Percentiles rank a stretch among this genome's conserved stretches.
Conservation (phyloP, 1,140 invertebrate genomes). For the Leptonema lineaticorne region DNA sequence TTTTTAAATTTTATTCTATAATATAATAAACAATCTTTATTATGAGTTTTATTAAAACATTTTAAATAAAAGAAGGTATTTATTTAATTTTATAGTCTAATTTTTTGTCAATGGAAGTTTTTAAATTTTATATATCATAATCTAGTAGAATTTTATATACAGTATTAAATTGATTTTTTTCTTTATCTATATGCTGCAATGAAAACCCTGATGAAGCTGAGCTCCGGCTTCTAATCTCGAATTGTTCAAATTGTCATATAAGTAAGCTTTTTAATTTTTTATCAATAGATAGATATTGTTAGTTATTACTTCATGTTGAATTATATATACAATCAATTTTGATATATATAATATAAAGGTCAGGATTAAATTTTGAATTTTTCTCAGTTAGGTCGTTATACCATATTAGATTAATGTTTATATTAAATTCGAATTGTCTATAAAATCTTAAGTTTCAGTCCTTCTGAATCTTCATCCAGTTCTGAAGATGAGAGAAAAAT, state of each 20-base stretch:
- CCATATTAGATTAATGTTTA: too few species aligned
- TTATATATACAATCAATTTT: not conserved
- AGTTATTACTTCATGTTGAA: not conserved
- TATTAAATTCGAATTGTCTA: too few species aligned
- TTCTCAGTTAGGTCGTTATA: not conserved
- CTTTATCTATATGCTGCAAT: slow-evolving; percentile 31
- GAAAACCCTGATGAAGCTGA: slow-evolving; percentile 26
- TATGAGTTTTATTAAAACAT: too few species aligned
- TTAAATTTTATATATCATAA: too few species aligned
- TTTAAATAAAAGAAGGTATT: too few species aligned
- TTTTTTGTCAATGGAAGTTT: not conserved
- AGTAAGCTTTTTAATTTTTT: slow-evolving; percentile 26
- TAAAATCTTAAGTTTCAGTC: slow-evolving; percentile 29
- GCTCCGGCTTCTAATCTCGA: slow-evolving; percentile 28
- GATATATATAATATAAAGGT: not conserved
- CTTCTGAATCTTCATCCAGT: slow-evolving; percentile 34
- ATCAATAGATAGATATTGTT: not conserved
- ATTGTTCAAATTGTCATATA: slow-evolving; percentile 33
- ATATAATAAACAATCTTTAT: too few species aligned
- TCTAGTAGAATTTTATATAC: not conserved
- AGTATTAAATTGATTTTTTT: slow-evolving; percentile 20
- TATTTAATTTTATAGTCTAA: not conserved
- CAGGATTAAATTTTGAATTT: not conserved
- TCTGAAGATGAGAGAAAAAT: slow-evolving; percentile 39
- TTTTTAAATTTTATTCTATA: not conserved